Base-by-base conservation (phyloP, 2,888 invertebrate genomes). In the Lingula anatina region DNA sequence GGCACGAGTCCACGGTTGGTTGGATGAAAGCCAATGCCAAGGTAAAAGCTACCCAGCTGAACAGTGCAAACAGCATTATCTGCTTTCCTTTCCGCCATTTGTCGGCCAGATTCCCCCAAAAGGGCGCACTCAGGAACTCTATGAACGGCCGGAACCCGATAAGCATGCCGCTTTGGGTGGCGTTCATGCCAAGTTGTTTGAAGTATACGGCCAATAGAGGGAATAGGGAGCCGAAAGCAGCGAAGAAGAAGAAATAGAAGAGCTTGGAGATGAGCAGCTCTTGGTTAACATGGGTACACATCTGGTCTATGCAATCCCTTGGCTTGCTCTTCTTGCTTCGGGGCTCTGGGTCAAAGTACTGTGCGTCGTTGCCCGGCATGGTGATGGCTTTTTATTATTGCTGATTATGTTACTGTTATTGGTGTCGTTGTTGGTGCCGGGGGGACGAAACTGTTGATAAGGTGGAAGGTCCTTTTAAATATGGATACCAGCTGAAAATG, bases 121-220 rank as follows among this genome's bases (percentile, higher is more conserved):
- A 95, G 0, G 97, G 99, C 1, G 94, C 95, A 49, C 94, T 90
- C 47, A 95, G 81, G 78, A 97, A 96, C 79, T 99, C 97, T 43
- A 99, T 90, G 75, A 99, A 91, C 1, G 97, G 97, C 55, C 99
- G 83, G 63, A 92, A 88, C 25, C 99, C 97, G 64, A 96, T 90
- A 18, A 82, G 66, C 20, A 79, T 64, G 5, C 95, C 95, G 70
- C 92, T 90, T 76, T 96, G 95, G 20, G 89, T 88, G 1, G 96
- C 91, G 79, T 95, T 96, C 94, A 99, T 95, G 53, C 95, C 95
- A 87, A 97, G 88, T 81, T 97, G 97, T 81, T 99, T 99, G 83
- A 99, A 99, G 80, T 97, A 99, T 41, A 99, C 92, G 35, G 95
- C 97, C 88, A 99, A 90, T 54, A 99, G 81, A 0, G 99, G 99